Evolutionary conservation across 2,797 vertebrate species (phyloP).

Genomic region (Octomys mimax): DNA sequence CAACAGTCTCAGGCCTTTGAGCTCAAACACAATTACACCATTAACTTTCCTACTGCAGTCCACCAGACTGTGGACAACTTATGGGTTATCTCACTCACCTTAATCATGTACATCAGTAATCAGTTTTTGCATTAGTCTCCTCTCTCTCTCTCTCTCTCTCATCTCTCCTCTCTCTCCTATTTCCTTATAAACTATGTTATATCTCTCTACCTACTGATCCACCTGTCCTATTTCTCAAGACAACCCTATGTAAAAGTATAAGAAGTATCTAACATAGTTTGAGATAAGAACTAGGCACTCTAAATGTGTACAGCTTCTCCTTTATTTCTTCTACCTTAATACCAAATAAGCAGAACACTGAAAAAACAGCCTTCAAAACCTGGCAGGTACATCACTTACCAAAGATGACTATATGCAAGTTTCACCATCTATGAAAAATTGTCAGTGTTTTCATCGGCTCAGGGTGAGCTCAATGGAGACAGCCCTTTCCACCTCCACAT

Average conservation of each 20-base stretch:
- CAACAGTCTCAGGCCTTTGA: not conserved
- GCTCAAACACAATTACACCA: not conserved
- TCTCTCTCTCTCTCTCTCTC: too few relatives aligned
- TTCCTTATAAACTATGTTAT: not conserved
- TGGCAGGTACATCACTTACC: not conserved
- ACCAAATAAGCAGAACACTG: not conserved
- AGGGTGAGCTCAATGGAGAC: not conserved
- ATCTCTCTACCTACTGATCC: not conserved
- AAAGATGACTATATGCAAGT: not conserved
- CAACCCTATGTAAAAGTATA: not conserved
- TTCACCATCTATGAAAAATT: not conserved
- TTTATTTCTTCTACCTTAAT: not conserved
- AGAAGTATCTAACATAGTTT: not conserved
- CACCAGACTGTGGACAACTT: not conserved
- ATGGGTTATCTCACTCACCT: accelerated
- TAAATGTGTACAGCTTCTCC: not conserved
- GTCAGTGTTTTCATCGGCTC: not conserved
- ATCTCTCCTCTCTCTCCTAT: not conserved
- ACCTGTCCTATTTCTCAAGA: not conserved
- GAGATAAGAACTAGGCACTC: not conserved
- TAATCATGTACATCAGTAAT: not conserved
- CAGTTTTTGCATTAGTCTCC: too few relatives aligned
- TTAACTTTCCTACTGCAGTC: not conserved
- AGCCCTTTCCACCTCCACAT: not conserved
- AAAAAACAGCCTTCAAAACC: not conserved